These are phyloP conservation scores for Crenuchus spilurus DNA, from an alignment of 2,797 vertebrate genomes.

Conservation along the genomic window DNA sequence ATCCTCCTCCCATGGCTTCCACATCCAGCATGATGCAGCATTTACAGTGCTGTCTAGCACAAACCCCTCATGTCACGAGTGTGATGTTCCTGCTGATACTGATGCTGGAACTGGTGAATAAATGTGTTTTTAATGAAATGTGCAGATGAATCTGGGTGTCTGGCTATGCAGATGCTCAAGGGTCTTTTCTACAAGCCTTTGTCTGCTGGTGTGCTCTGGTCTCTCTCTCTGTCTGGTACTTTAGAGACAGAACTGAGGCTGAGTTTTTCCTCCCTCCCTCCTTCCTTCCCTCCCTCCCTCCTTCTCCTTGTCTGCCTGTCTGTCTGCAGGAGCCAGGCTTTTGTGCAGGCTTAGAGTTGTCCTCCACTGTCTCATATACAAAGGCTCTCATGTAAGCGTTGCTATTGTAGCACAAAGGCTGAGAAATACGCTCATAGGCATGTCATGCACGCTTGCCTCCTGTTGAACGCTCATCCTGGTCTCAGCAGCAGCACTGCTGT, in stretches of 20 bases:
- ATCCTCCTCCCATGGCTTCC: too few species aligned
- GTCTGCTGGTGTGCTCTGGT: constrained; percentile 53
- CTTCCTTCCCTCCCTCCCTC: constrained; percentile 1
- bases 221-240: constrained; percentile 49
- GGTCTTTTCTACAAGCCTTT: constrained; percentile 57
- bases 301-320: constrained; percentile 26
- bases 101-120: too few species aligned
- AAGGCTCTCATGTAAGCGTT: constrained; percentile 18
- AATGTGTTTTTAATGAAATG: too few species aligned
- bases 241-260: constrained; percentile 31
- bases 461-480: background rate
- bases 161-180: constrained; percentile 19
- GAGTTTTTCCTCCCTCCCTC: constrained; percentile 17
- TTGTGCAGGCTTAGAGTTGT: constrained; percentile 21
- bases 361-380: constrained; percentile 27
- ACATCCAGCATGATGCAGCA: background rate
- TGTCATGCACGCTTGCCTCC: background rate
- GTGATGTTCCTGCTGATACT: too few species aligned
- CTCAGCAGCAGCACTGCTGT: background rate
- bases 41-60: too few species aligned
- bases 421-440: background rate
- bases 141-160: background rate
- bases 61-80: too few species aligned
- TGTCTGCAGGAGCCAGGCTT: constrained; percentile 32
- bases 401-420: constrained; percentile 17